Evolutionary conservation across 2,888 invertebrate species (phyloP), one percentile per base, ranked within the genome.

Genomic region (Heteropelma amictum): DNA sequence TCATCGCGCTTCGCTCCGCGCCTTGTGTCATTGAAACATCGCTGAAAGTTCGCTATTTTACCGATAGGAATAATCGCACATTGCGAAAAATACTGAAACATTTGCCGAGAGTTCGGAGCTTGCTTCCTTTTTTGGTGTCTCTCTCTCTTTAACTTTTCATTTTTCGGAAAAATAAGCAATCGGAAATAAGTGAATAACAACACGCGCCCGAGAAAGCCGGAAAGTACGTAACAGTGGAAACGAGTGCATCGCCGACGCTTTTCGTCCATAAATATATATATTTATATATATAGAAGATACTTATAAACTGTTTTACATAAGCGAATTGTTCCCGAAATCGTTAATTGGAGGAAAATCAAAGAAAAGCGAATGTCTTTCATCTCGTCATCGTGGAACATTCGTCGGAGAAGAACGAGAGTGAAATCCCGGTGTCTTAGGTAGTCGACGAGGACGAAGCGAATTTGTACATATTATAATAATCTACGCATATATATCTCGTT

Each of bases 341-440:
- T 21, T 6, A 64, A 12, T 21, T 60, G 49, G 49, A 63, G 49
- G 35, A 23, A 49, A 23, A 67, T 38, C 23, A 49, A 70, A 76
- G 56, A 53, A 67, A 53, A 63, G 67, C 75, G 75, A 76, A 76
- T 76, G 75, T 76, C 75, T 67, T 68, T 61, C 75, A 33, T 63
- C 63, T 51, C 58, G 63, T 63, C 71, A 23, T 76, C 63, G 71
- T 63, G 75, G 54, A 63, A 63, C 51, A 76, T 71, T 76, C 75
- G 75, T 76, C 75, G 75, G 71, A 68, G 75, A 76, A 71, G 75
- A 76, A 76, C 75, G 51, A 76, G 75, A 76, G 75, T 76, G 33
- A 76, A 76, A 56, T 71, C 68, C 51, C 71, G 75, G 67, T 76
- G 75, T 76, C 75, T 71, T 63, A 76, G 75, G 75, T 76, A 76